Conservation (phyloP, 2,113 vertebrate genomes). For the Meriones unguiculatus region DNA sequence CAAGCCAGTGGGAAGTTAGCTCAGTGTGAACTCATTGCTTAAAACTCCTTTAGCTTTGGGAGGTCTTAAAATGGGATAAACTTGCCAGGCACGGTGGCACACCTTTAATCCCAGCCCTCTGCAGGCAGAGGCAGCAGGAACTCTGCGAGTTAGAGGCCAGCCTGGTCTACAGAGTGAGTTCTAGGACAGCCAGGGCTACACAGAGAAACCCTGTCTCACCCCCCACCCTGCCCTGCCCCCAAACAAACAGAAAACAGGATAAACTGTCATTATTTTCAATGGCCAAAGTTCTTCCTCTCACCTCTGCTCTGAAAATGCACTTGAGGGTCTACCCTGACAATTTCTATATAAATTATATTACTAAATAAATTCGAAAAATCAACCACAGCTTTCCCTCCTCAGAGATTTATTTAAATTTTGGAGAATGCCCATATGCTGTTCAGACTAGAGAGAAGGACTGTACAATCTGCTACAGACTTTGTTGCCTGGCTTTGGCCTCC, state of each 20-base stretch:
- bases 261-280: constrained; percentile 16
- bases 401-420: constrained; percentile 62
- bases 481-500: constrained; percentile 19
- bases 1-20: not conserved
- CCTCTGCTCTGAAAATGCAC: constrained; percentile 1
- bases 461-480: constrained; percentile 39
- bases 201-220: not conserved
- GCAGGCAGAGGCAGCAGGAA: not conserved
- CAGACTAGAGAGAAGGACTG: constrained; percentile 11
- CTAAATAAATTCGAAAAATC: constrained; percentile 53
- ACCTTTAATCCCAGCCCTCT: not conserved
- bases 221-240: not conserved
- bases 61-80: not conserved
- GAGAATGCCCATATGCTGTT: not conserved
- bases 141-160: not conserved
- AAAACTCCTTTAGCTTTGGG: constrained; percentile 39
- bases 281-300: not conserved
- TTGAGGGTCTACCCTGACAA: not conserved
- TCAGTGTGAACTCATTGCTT: constrained; percentile 20
- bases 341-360: constrained; percentile 25
- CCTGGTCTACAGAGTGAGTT: not conserved
- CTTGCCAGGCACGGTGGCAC: not conserved
- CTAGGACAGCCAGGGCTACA: not conserved
- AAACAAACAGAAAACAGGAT: not conserved
- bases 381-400: not conserved